A percentile compares a stretch with the other conserved stretches of the same genome.
phyloP scores from a whole-genome alignment of 2,113 vertebrate genomes.

The Stomatorhinus ivindoensis region DNA sequence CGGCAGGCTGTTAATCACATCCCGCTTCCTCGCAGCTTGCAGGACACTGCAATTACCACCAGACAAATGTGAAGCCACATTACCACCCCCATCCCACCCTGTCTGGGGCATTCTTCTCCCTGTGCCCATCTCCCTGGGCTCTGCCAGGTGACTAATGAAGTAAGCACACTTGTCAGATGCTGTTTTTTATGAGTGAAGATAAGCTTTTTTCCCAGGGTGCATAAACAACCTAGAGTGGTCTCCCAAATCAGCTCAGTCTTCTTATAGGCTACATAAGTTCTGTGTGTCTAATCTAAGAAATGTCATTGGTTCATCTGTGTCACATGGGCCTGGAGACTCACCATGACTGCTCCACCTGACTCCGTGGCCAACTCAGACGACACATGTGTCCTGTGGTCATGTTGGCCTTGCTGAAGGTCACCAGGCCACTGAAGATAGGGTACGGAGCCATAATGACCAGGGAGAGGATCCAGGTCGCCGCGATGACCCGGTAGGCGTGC shows the following conservation, averaged over 20 bases:
- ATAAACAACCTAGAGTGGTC: background rate
- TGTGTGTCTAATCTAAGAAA: background rate
- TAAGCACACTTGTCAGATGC: background rate
- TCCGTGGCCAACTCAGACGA: slow-evolving; percentile 69
- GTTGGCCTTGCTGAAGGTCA: slow-evolving; percentile 44
- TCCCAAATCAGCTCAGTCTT: background rate
- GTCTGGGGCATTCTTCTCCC: background rate
- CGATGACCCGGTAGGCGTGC: slow-evolving; percentile 83
- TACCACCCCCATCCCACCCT: background rate
- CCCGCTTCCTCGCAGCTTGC: background rate
- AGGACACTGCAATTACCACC: slow-evolving; percentile 3
- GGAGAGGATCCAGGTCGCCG: slow-evolving; percentile 78
- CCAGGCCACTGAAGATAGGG: slow-evolving; percentile 67
- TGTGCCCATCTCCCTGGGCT: background rate
- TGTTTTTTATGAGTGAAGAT: background rate
- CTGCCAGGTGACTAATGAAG: background rate
- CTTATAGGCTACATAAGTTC: background rate
- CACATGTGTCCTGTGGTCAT: slow-evolving; percentile 62
- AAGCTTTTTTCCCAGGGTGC: background rate
- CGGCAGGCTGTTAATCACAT: background rate
- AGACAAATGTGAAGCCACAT: background rate
- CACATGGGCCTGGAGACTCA: slow-evolving; percentile 47
- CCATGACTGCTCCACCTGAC: slow-evolving; percentile 72
- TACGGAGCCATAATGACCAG: slow-evolving; percentile 87
- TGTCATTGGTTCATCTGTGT: background rate